phyloP scores from a whole-genome alignment of 2,797 vertebrate species.

The Falco berigora region DNA sequence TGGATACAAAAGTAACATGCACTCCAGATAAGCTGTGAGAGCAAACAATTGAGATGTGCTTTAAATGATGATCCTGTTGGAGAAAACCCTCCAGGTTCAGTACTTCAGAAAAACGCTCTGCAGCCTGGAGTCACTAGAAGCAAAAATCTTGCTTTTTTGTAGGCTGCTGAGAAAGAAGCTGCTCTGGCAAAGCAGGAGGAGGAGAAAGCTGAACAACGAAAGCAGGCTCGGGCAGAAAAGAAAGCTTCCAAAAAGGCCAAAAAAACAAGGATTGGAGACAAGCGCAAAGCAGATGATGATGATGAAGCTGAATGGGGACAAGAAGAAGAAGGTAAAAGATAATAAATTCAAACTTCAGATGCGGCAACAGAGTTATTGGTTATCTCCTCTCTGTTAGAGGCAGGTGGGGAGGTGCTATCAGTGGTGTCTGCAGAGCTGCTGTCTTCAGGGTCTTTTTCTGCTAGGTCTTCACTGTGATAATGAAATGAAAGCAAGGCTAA shows the following conservation, averaged over 20 bases:
- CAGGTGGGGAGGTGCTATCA: background rate
- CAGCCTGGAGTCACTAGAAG: background rate
- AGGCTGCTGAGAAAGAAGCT: conserved; percentile 92
- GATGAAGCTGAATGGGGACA: conserved; percentile 71
- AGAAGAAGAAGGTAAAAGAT: conserved; percentile 65
- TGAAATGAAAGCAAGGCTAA: background rate
- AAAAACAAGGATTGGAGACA: conserved; percentile 75
- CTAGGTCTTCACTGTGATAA: background rate
- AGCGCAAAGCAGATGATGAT: conserved; percentile 77
- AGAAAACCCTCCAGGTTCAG: background rate
- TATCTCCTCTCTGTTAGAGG: background rate
- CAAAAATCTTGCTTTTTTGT: background rate
- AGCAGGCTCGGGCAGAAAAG: conserved; percentile 82
- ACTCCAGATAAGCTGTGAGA: background rate
- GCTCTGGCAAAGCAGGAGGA: conserved; percentile 81
- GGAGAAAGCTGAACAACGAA: conserved; percentile 81
- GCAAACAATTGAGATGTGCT: background rate
- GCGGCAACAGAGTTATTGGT: rapidly evolving
- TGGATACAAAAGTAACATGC: background rate
- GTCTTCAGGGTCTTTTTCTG: background rate
- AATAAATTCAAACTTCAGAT: background rate
- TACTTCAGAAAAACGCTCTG: background rate
- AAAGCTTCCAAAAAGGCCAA: conserved; percentile 84
- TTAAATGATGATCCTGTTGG: background rate
- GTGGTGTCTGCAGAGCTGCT: background rate